Base-by-base conservation (phyloP, 2,888 invertebrate genomes). In the Ophonus ardosiacus region DNA sequence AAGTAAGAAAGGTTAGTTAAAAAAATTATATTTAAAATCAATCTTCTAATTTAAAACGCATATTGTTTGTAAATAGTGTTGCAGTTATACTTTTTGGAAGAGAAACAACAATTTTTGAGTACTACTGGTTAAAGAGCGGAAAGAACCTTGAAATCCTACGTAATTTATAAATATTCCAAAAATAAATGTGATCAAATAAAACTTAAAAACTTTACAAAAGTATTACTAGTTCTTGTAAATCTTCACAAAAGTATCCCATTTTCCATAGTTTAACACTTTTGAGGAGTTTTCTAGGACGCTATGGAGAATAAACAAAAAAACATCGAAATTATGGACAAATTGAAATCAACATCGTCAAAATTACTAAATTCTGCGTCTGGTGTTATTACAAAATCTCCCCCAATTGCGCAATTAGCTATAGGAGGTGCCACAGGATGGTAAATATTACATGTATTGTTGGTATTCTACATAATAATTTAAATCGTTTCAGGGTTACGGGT, bases 401-500 rank as follows among this genome's bases (percentile, higher is more conserved):
- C 18, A 56, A 17, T 84, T 8, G 24, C 59, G 17, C 79, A 85
- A 31, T 24, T 85, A 8, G 68, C 40, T 38, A 56, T 85, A 18
- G 84, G 84, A 5, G 63, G 57, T 17, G 65, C 17, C 13, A 79
- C 84, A 31, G 84, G 84, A 18, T 85, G 84, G 84, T 85, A 68
- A 43, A 61, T 40, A 40, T 79, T 18, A 13, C n/a, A 79, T 10
- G 31, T 81, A 43, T 38, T 63, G 78, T 43, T 51, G 1, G 31
- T 31, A 51, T 51, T 51, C 8, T 51, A 10, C 13, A 6, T 3
- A 40, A 71, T n/a, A 15, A 71, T 31, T 17, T 76, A 76, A 43
- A 56, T 24, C 24, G 0, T 78, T 78, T 0, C n/a, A 85, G 85
- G 85, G 68, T 94, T 80, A 95, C 96, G 82, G 96, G 96, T 80